phyloP scores from a whole-genome alignment of 2,113 vertebrate genomes.

The Crocuta crocuta region DNA sequence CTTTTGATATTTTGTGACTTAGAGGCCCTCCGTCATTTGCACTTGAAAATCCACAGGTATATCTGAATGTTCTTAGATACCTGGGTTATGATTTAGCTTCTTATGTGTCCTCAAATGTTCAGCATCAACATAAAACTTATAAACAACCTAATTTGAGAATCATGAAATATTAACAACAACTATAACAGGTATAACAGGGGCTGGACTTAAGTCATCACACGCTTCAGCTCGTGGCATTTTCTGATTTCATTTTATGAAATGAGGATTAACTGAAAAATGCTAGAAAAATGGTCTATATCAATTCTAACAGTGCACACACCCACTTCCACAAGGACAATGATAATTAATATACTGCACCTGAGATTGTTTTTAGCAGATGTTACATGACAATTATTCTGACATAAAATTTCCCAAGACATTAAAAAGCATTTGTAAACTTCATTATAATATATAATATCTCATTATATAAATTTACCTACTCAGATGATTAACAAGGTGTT shows the following conservation, averaged over 20 bases:
- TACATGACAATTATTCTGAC: slow-evolving; percentile 17
- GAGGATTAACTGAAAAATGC: slow-evolving; percentile 28
- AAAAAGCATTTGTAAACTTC: slow-evolving; percentile 41
- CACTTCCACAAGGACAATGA: background rate
- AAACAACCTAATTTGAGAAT: slow-evolving; percentile 29
- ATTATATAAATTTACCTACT: slow-evolving; percentile 19
- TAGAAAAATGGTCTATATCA: background rate
- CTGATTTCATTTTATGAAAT: slow-evolving; percentile 48
- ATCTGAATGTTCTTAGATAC: background rate
- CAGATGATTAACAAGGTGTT: slow-evolving; percentile 1
- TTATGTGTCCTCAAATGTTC: background rate
- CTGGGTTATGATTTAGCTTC: background rate
- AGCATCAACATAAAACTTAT: slow-evolving; percentile 12
- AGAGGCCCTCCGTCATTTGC: background rate
- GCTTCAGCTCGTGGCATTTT: slow-evolving; percentile 5
- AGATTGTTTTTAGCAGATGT: background rate
- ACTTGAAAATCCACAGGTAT: background rate
- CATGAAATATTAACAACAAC: slow-evolving; percentile 28
- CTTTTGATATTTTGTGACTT: background rate
- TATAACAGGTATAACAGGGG: background rate
- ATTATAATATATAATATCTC: background rate
- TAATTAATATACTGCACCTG: background rate
- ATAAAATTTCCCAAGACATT: slow-evolving; percentile 9
- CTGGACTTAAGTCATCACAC: background rate
- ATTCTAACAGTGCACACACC: background rate